Base-by-base conservation (phyloP, 1,140 invertebrate species). In the Pogonomyrmex californicus region DNA sequence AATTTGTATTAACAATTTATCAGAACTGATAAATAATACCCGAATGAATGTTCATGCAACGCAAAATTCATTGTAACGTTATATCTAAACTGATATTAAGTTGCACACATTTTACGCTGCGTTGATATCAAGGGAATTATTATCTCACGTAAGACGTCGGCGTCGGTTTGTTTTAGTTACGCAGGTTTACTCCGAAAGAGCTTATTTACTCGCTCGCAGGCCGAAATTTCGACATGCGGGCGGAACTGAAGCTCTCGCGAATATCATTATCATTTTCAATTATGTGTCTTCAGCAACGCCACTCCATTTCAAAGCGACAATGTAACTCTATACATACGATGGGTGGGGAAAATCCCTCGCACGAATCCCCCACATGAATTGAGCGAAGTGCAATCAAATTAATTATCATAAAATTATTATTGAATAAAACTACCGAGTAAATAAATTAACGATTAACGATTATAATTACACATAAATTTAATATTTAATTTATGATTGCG, bases 181-280 rank as follows among this genome's bases (percentile, higher is more conserved):
- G 54, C 60, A 56, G 73, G 63, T 87, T 82, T 87, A 56, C 60
- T 66, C 63, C 60, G 56, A 63, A 75, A 85, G 51, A 51, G 63
- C 63, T 85, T 73, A 70, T 87, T 83, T 83, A 66, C 70, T 87
- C 68, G 47, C 54, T 65, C 23, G 30, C 33, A 54, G 23, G 17
- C 17, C 10, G 79, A 33, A 23, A 87, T 87, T 83, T 73, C n/a
- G 65, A 36, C 38, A 49, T 51, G 41, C 79, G 54, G 68, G 68
- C 12, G 10, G 12, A 30, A 12, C 68, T 60, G 14, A 17, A 78
- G 47, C 30, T 51, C 58, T 51, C 10, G 14, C 23, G 54, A 83
- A 83, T 83, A 83, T 83, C 44, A 73, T 83, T 83, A 73, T 83
- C 68, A 83, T 75, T 83, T 75, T 75, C 68, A 83, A 62, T 83